Evolutionary conservation across 2,888 invertebrate species (phyloP), one percentile per base, ranked within the genome.

Genomic region (Napeogenes inachia): DNA sequence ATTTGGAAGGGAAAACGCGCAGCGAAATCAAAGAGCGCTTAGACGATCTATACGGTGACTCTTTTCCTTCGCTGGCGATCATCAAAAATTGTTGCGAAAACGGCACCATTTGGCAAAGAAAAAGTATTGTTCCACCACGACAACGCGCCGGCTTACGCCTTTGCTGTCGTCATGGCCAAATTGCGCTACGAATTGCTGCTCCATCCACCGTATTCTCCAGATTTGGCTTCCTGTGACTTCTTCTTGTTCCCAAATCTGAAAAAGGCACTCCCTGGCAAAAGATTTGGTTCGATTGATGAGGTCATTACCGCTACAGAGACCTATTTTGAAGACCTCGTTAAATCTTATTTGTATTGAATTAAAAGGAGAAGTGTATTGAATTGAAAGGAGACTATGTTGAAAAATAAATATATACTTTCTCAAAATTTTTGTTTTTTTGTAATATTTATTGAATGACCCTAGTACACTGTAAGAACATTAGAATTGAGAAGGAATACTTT

Each of bases 101-200:
- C 63, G 70, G 61, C 71, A 32, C 68, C 70, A 68, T 68, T 69
- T 70, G 62, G 64, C 65, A 13, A 72, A 70, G 64, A 70, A 68
- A 74, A 72, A 68, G 60, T 69, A 59, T 67, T 72, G 33, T 72
- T 73, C 60, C 65, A 65, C 46, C 63, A 68, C 47, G 63, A 59
- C 57, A 67, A 62, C 59, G 63, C 59, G 68, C 70, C 65, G 58
- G 60, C 59, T 62, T 63, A 66, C 65, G 65, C 67, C 56, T 66
- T 63, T 55, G 58, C 61, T 50, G 42, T 66, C 56, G 64, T 68
- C 61, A 67, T 57, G 61, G 64, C 67, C 56, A 69, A 67, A 67
- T 68, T 67, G 13, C 50, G 63, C 60, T 71, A 65, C 60, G 67
- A 69, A 62, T 45, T 64, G 63, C 64, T 70, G 56, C 63, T 60